Percentiles rank a stretch among this genome's conserved stretches.
Conservation (phyloP, 2,888 invertebrate genomes). For the Stenchaetothrips biformis region DNA sequence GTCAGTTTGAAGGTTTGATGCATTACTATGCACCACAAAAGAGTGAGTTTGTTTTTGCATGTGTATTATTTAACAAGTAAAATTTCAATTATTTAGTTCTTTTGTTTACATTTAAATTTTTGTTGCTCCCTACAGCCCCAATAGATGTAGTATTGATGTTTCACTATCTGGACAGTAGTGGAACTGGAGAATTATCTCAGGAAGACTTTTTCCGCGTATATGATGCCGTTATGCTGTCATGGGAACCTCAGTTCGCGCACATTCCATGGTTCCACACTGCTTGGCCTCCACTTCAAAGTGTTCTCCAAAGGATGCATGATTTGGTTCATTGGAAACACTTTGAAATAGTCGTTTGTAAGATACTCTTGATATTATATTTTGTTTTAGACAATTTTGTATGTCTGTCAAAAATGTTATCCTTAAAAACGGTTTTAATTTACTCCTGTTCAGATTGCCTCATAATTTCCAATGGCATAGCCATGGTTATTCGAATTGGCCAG, state of each 20-base stretch:
- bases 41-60: conserved; percentile 48
- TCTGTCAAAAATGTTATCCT: conserved; percentile 18
- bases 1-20: conserved; percentile 77
- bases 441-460: conserved; percentile 61
- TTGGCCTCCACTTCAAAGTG: conserved; percentile 56
- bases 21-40: conserved; percentile 70
- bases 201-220: conserved; percentile 70
- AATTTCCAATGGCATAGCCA: conserved; percentile 66
- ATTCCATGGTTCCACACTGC: conserved; percentile 69
- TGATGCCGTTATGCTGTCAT: conserved; percentile 66
- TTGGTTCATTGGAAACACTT: conserved; percentile 69
- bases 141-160: conserved; percentile 75
- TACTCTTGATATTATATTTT: not conserved
- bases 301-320: conserved; percentile 57
- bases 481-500: conserved; percentile 65
- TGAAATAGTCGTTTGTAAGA: conserved; percentile 65
- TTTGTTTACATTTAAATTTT: conserved; percentile 13
- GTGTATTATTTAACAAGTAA: not conserved
- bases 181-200: conserved; percentile 60
- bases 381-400: conserved; percentile 30
- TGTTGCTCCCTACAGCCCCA: conserved; percentile 49
- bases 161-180: conserved; percentile 67
- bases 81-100: conserved; percentile 24
- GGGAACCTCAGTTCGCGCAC: conserved; percentile 65
- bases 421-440: conserved; percentile 31